Evolutionary conservation across 1,140 invertebrate species (phyloP).

Genomic region (Trialeurodes vaporariorum): DNA sequence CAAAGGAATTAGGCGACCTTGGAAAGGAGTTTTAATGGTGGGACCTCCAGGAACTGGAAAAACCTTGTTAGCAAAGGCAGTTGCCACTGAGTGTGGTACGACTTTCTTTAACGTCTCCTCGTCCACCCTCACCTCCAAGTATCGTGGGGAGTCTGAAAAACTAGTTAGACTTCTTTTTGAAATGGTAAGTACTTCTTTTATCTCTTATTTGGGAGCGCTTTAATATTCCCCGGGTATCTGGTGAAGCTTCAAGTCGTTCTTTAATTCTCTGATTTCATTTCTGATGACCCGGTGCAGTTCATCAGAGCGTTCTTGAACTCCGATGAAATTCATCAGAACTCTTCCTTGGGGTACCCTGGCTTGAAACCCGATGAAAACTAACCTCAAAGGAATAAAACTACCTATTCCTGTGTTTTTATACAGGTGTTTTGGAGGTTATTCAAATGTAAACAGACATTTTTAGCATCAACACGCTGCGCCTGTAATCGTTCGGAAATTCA

Average conservation of each 20-base stretch:
- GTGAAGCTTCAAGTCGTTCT: too few species aligned
- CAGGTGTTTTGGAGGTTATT: too few species aligned
- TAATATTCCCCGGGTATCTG: too few species aligned
- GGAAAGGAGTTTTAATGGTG: constrained; percentile 95
- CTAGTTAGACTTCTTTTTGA: constrained; percentile 94
- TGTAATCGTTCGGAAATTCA: too few species aligned
- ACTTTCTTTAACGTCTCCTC: constrained; percentile 99
- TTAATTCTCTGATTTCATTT: not conserved
- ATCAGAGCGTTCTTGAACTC: not conserved
- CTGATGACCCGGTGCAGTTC: not conserved
- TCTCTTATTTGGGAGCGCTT: constrained; percentile 5
- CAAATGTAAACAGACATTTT: too few species aligned
- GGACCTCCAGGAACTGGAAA: constrained; percentile 97
- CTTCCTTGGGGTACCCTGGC: too few species aligned
- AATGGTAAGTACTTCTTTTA: constrained; percentile 57
- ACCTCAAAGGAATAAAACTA: too few species aligned
- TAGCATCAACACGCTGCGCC: too few species aligned
- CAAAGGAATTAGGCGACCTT: constrained; percentile 78
- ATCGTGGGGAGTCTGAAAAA: constrained; percentile 97
- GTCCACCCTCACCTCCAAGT: constrained; percentile 94
- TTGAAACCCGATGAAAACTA: too few species aligned
- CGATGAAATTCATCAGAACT: not conserved
- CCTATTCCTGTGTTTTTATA: too few species aligned
- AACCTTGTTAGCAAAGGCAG: constrained; percentile 98
- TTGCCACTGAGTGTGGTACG: constrained; percentile 97